Evolutionary conservation across 2,888 invertebrate genomes (phyloP), one percentile per base, ranked within the genome.

Genomic region (Phortica okadai): DNA sequence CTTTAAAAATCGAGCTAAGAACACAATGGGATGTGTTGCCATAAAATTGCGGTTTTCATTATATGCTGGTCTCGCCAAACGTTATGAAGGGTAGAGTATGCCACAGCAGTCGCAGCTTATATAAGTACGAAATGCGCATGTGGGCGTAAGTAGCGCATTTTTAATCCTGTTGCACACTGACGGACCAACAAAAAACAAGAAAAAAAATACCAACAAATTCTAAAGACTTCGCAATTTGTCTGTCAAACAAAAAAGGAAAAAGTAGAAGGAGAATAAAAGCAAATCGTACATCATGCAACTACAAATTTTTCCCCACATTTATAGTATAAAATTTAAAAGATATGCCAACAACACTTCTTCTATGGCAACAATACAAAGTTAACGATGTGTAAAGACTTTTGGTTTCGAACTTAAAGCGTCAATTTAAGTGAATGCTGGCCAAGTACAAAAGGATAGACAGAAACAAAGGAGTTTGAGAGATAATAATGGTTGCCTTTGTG

Each of bases 321-420:
- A 64, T 45, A 64, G 64, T 73, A 67, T 50, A 67, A 73, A 76
- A 76, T 54, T 67, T 73, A 44, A 74, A 66, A 75, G 69, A 59
- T 66, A 59, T 25, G 54, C 45, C 44, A 64, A 73, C 1, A 44
- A 84, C 66, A 78, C 78, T 85, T 80, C 33, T 33, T 2, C 33
- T 74, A 75, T 77, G 81, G 62, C 74, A 77, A 80, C 81, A 82
- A 87, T 87, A 87, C 84, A 81, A 81, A 85, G 80, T 82, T 85
- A 88, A 88, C 87, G 88, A 87, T 83, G 88, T 87, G 87, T 85
- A 87, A 87, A 87, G 86, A 82, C 84, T 86, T 83, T 82, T 78
- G 73, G 78, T 80, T 80, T 85, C 80, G 69, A 84, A 82, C 66
- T 66, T 64, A 64, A 41, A 50, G 21, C 8, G 50, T 50, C 50